Conservation (phyloP, 2,113 vertebrate genomes). For the Coracopsis vasa region DNA sequence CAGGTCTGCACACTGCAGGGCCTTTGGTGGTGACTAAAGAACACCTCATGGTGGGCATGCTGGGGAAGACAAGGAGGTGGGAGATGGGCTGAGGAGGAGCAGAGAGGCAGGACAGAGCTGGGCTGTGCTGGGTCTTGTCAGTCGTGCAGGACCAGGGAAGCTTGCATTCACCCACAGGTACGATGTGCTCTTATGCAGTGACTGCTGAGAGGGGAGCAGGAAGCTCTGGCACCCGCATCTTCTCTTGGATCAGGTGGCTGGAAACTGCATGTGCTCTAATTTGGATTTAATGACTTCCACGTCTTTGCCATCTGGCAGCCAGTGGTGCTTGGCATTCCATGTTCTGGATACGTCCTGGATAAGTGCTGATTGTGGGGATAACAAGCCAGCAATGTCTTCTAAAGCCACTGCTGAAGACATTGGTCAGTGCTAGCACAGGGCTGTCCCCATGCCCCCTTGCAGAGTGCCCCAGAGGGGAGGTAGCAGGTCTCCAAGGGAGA, state of each 20-base stretch:
- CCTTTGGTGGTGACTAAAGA: not conserved
- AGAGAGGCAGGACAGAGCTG: not conserved
- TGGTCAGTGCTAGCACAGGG: not conserved
- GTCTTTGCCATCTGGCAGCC: not conserved
- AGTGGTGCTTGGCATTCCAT: not conserved
- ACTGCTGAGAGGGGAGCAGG: not conserved
- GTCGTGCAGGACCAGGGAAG: not conserved
- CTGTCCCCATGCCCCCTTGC: not conserved
- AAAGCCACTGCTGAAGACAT: not conserved
- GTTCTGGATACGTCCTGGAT: not conserved
- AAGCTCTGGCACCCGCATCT: not conserved
- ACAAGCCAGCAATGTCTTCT: not conserved
- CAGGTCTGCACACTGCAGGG: not conserved
- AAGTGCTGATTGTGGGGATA: not conserved
- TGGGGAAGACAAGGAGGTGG: not conserved
- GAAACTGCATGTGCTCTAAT: not conserved
- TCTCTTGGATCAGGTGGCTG: not conserved
- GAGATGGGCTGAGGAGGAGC: not conserved
- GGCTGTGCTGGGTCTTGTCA: not conserved
- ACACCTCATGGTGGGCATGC: not conserved
- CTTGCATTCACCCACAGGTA: not conserved
- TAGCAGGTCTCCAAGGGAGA: not conserved
- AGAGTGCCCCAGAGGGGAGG: not conserved
- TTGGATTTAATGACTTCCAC: not conserved
- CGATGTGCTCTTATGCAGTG: accelerated